Conservation (phyloP, 1,140 invertebrate genomes). For the Latrodectus geometricus region DNA sequence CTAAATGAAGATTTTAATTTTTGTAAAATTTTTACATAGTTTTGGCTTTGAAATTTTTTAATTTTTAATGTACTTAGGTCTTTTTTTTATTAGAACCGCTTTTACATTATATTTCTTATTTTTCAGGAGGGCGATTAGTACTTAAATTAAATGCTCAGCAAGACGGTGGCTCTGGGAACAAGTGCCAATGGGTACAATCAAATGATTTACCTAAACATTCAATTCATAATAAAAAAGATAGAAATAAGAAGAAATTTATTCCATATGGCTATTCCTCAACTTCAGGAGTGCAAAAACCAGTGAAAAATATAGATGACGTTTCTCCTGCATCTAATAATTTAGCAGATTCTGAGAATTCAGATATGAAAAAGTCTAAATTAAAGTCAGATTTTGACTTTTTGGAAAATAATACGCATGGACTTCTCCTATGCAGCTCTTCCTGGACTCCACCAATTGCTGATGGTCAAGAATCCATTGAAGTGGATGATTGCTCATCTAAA, state of each 20-base stretch:
- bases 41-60: too few relatives aligned
- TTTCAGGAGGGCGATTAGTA: constrained; percentile 64
- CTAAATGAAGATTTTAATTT: too few relatives aligned
- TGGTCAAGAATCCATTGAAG: constrained; percentile 42
- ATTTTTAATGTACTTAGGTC: too few relatives aligned
- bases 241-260: constrained; percentile 44
- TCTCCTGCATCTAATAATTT: not conserved
- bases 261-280: constrained; percentile 5
- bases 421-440: constrained; percentile 46
- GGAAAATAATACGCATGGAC: not conserved
- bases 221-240: constrained; percentile 27
- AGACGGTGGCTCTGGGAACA: constrained; percentile 59
- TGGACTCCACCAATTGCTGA: constrained; percentile 55
- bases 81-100: too few relatives aligned
- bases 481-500: constrained; percentile 57
- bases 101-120: not conserved
- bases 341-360: constrained; percentile 5
- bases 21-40: too few relatives aligned
- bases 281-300: not conserved
- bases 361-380: constrained; percentile 40
- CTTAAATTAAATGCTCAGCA: constrained; percentile 66
- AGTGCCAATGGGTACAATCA: constrained; percentile 65
- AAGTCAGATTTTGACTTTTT: constrained; percentile 32
- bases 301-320: constrained; percentile 22
- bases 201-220: constrained; percentile 60